Evolutionary conservation across 2,888 invertebrate genomes (phyloP).

Genomic region (Acanthosoma haemorrhoidale): DNA sequence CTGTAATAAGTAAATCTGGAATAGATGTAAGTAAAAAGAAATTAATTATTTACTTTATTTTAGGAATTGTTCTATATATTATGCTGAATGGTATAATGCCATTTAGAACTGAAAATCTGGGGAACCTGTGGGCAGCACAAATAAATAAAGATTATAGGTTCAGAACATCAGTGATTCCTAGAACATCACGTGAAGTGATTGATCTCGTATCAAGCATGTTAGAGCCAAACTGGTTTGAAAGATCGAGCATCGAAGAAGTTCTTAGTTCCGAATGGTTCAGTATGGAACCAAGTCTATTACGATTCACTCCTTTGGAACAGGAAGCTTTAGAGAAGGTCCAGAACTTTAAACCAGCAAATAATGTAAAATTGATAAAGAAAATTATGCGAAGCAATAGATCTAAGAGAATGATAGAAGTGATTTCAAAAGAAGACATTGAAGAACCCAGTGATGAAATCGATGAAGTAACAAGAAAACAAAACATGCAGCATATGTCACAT

Average conservation of each 20-base stretch:
- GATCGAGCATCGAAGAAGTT: constrained; percentile 55
- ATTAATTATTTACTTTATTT: neutral
- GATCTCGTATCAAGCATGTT: constrained; percentile 32
- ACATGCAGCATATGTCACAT: neutral
- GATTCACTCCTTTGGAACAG: neutral
- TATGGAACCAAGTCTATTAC: neutral
- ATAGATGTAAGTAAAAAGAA: too few species aligned
- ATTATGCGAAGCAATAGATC: neutral
- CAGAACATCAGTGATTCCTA: constrained; percentile 28
- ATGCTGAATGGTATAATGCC: constrained; percentile 80
- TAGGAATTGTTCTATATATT: constrained; percentile 63
- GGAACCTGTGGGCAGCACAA: neutral
- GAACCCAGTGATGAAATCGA: neutral
- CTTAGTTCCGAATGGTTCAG: constrained; percentile 57
- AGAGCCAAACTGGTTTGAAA: constrained; percentile 61
- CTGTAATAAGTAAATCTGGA: too few species aligned
- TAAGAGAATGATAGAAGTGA: neutral
- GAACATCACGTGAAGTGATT: constrained; percentile 48
- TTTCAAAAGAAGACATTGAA: neutral
- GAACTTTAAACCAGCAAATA: neutral
- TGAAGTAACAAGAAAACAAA: neutral
- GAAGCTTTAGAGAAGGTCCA: neutral
- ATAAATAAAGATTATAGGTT: constrained; percentile 1
- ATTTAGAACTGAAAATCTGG: constrained; percentile 54
- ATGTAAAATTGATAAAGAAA: neutral